phyloP scores from a whole-genome alignment of 2,888 invertebrate genomes.

The Liodrosophila aerea region DNA sequence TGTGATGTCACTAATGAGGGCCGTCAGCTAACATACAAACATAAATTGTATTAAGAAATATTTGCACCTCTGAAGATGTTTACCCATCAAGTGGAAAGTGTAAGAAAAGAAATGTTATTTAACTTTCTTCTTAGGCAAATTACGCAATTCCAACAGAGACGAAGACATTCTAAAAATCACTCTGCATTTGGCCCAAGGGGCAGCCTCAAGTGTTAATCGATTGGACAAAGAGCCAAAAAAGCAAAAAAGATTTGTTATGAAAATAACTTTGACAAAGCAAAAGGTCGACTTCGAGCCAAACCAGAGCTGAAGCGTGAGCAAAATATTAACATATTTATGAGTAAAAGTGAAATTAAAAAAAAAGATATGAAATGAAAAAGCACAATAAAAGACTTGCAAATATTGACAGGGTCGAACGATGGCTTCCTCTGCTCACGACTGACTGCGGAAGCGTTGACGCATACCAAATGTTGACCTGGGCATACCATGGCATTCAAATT shows the following conservation, averaged over 20 bases:
- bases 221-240: conserved; percentile 7
- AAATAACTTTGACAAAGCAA: conserved; percentile 33
- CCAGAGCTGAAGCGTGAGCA: conserved; percentile 48
- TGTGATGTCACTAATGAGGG: conserved; percentile 44
- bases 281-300: conserved; percentile 10
- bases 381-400: conserved; percentile 58
- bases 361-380: conserved; percentile 34
- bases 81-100: conserved; percentile 34
- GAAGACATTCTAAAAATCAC: conserved; percentile 39
- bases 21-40: conserved; percentile 2
- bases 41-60: conserved; percentile 17
- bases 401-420: conserved; percentile 58
- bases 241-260: conserved; percentile 26
- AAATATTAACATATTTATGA: conserved; percentile 78
- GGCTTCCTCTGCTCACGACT: not conserved
- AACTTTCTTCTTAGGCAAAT: conserved; percentile 61
- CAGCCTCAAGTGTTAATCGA: conserved; percentile 38
- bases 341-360: conserved; percentile 78
- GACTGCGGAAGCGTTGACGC: conserved; percentile 31
- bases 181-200: not conserved
- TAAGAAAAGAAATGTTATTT: conserved; percentile 41
- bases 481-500: conserved; percentile 5
- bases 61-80: conserved; percentile 13
- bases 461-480: conserved; percentile 32
- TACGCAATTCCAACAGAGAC: conserved; percentile 36